phyloP scores from a whole-genome alignment of 1,140 invertebrate genomes.

The Metopolophium dirhodum region DNA sequence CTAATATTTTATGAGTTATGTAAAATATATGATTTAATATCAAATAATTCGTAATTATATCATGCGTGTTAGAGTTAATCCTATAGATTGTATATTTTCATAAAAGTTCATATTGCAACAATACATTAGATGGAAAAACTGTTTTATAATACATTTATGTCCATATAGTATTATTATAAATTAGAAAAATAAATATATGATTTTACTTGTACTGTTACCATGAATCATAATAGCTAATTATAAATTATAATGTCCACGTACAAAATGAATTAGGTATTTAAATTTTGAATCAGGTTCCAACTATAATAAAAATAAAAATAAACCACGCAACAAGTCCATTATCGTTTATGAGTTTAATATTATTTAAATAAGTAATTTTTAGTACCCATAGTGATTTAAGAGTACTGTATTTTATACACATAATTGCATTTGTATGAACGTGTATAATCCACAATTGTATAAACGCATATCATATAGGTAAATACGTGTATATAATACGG shows the following conservation, averaged over 20 bases:
- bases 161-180: background rate
- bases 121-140: background rate
- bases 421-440: no score
- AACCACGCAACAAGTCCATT: background rate
- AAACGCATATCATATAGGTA: no score
- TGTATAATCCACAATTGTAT: no score
- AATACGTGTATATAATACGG: no score
- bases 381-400: background rate
- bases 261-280: background rate
- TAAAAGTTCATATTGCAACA: background rate
- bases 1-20: slow-evolving; percentile 7
- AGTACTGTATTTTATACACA: background rate
- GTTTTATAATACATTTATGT: background rate
- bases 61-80: background rate
- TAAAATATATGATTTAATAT: background rate
- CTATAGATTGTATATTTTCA: background rate
- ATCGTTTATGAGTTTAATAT: background rate
- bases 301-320: background rate
- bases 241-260: background rate
- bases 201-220: background rate
- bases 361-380: background rate
- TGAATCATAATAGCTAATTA: background rate
- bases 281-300: background rate
- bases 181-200: background rate
- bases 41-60: background rate